phyloP scores from a whole-genome alignment of 1,140 invertebrate species.

The Leptoteleia sp. region DNA sequence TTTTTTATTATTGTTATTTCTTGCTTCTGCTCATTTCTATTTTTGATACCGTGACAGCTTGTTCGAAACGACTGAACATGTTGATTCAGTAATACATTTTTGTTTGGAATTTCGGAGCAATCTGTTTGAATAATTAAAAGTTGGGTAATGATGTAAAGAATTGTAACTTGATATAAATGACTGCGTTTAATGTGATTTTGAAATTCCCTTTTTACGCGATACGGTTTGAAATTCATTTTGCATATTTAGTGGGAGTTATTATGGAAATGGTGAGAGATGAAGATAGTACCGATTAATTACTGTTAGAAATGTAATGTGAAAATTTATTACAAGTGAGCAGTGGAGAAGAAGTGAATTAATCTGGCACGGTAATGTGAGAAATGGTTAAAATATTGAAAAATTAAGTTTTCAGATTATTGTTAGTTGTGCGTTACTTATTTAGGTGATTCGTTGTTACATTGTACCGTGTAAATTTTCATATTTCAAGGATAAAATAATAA shows the following conservation, averaged over 20 bases:
- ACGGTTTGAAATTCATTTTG: neutral
- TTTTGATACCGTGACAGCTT: too few species aligned
- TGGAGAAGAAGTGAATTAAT: too few species aligned
- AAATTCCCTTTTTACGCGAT: neutral
- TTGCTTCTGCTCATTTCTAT: too few species aligned
- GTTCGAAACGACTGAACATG: too few species aligned
- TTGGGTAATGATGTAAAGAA: neutral
- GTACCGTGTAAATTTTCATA: neutral
- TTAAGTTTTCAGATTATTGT: too few species aligned
- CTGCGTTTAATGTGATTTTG: neutral
- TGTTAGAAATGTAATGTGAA: neutral
- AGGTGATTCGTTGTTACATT: neutral
- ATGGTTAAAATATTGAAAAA: too few species aligned
- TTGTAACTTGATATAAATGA: neutral
- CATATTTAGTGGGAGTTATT: slow-evolving; percentile 19
- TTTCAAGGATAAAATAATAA: slow-evolving; percentile 7
- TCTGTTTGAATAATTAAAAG: neutral
- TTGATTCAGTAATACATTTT: too few species aligned
- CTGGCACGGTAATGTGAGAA: too few species aligned
- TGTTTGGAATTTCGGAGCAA: too few species aligned
- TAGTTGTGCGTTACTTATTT: too few species aligned
- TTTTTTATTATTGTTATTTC: too few species aligned
- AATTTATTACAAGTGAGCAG: slow-evolving; percentile 2
- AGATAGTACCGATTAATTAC: slow-evolving; percentile 12
- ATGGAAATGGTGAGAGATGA: slow-evolving; percentile 13